Evolutionary conservation across 2,113 vertebrate genomes (phyloP), one percentile per base, ranked within the genome.

Genomic region (Psephotus haematonotus): DNA sequence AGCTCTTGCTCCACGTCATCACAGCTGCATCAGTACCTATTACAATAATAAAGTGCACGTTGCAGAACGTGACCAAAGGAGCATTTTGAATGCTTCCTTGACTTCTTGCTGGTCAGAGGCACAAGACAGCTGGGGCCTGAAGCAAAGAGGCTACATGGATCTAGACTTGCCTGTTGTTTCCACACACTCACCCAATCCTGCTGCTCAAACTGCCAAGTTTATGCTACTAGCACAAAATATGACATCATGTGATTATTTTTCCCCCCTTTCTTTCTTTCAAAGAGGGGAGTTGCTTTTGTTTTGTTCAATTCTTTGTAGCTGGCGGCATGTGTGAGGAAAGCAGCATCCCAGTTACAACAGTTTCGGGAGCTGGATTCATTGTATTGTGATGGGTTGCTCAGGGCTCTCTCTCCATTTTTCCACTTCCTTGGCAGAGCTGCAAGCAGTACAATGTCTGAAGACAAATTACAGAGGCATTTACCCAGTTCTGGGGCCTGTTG

Each of bases 381-480:
- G 88, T 93, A 72, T 81, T 92, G 86, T 86, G 80, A 96, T 3
- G 28, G 52, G 62, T 24, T 91, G 86, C 77, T 93, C 85, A 75
- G 65, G 88, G 90, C 62, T 7, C 63, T 47, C 71, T 82, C 57
- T 62, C 18, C 41, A 20, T 89, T 96, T 92, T 94, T 76, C 53
- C 77, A 94, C 91, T 91, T 94, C 86, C 91, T 82, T 94, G 92
- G 92, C 96, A 95, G 92, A 93, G 77, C 92, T 95, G 93, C 88
- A 89, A 87, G 96, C 81, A 82, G 83, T 37, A 63, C 77, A 68
- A 52, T 53, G 86, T 86, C 95, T 92, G 86, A 86, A 97, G 92
- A 96, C 93, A 97, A 94, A 95, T 96, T 88, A 92, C 72, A 93
- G 91, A 84, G 88, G 72, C 93, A 82, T 92, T 95, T 96, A 84